phyloP scores from a whole-genome alignment of 1,140 invertebrate genomes.

The Polyergus mexicanus region DNA sequence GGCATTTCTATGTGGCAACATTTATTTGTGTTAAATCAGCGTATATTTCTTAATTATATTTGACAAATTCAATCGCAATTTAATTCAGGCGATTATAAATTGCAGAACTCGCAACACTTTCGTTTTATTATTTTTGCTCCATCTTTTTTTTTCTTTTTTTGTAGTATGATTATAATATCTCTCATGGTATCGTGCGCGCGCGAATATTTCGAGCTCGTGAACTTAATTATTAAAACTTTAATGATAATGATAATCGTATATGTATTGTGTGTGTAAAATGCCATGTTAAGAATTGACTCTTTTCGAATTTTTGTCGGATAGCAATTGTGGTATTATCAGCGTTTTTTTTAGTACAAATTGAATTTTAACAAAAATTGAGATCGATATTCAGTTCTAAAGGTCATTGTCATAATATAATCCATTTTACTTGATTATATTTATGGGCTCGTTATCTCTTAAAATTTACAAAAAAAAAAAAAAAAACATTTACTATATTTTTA shows the following conservation, averaged over 20 bases:
- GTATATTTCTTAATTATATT: not conserved
- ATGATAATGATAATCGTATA: slow-evolving; percentile 31
- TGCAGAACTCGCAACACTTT: not conserved
- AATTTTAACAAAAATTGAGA: slow-evolving; percentile 29
- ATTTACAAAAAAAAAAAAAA: not conserved
- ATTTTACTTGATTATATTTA: slow-evolving; percentile 3
- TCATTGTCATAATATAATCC: not conserved
- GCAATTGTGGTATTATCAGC: not conserved
- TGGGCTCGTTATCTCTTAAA: not conserved
- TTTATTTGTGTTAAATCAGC: not conserved
- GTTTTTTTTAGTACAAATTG: not conserved
- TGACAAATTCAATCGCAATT: not conserved
- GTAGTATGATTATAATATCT: not conserved
- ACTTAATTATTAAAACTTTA: slow-evolving; percentile 34
- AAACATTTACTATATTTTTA: not conserved
- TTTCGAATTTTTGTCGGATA: slow-evolving; percentile 40
- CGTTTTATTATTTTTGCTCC: not conserved
- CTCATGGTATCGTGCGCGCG: not conserved
- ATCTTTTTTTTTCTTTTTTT: not conserved
- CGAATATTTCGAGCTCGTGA: slow-evolving; percentile 16
- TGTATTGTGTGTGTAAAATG: not conserved
- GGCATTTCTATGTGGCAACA: not conserved
- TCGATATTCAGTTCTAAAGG: not conserved
- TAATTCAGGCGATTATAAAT: not conserved
- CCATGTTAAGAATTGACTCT: not conserved